A percentile compares a stretch with the other conserved stretches of the same genome.
Conservation (phyloP, 2,797 vertebrate species). For the Galagoides demidoff region DNA sequence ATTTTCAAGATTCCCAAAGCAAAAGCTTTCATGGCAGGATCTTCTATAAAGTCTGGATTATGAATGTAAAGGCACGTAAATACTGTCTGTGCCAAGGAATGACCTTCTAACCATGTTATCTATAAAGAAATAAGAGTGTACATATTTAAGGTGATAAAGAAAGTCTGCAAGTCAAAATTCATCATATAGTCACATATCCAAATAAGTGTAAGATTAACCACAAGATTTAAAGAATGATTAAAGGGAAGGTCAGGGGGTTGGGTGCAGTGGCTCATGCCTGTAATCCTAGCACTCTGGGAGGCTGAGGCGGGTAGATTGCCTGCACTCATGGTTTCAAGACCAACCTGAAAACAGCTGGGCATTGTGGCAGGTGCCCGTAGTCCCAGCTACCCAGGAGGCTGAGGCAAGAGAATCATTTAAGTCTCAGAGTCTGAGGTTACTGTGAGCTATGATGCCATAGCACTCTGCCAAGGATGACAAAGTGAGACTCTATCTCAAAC, state of each 20-base stretch:
- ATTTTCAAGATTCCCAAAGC: constrained; percentile 98
- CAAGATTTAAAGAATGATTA: constrained; percentile 47
- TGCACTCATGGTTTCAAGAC: too few species aligned
- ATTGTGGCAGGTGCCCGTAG: too few species aligned
- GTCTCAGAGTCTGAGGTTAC: too few species aligned
- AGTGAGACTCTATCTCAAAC: too few species aligned
- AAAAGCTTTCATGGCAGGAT: constrained; percentile 98
- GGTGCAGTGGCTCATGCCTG: too few species aligned
- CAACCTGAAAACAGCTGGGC: too few species aligned
- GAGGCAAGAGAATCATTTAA: too few species aligned
- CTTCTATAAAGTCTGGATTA: constrained; percentile 98
- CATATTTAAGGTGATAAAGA: constrained; percentile 25
- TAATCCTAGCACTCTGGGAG: too few species aligned
- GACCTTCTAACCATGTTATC: constrained; percentile 99
- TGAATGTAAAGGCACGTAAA: constrained; percentile 99
- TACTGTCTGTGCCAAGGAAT: constrained; percentile 98
- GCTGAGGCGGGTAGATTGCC: too few species aligned
- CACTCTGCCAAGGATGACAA: too few species aligned
- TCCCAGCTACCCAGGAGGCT: too few species aligned
- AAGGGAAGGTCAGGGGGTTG: background rate
- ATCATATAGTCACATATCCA: background rate
- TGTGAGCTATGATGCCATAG: too few species aligned
- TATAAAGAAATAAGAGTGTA: constrained; percentile 81
- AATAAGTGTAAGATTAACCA: background rate
- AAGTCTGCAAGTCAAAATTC: constrained; percentile 25